These are phyloP conservation scores for Latrodectus geometricus DNA, from an alignment of 1,140 invertebrate species.

Conservation along the genomic window DNA sequence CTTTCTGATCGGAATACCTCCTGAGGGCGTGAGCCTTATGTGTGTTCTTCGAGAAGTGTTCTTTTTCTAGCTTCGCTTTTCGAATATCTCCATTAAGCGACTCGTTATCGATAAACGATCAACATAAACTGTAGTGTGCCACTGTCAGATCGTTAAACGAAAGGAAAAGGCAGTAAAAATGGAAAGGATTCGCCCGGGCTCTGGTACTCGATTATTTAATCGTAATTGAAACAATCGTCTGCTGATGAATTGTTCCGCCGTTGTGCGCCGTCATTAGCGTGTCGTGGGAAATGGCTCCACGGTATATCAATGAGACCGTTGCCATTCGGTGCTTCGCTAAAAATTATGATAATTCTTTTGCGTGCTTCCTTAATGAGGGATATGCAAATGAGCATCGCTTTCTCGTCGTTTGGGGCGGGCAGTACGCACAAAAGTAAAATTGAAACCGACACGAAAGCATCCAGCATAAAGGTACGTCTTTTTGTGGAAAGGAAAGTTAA, in stretches of 20 bases:
- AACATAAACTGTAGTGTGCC: conserved; percentile 50
- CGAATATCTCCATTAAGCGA: conserved; percentile 57
- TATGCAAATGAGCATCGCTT: conserved; percentile 38
- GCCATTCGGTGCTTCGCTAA: conserved; percentile 10
- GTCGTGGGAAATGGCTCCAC: conserved; percentile 21
- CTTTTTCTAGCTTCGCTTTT: conserved; percentile 20
- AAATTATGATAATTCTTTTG: conserved; percentile 56
- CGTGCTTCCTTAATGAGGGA: conserved; percentile 16
- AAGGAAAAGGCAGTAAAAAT: conserved; percentile 52
- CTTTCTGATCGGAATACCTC: conserved; percentile 12
- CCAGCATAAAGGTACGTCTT: neutral
- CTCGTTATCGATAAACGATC: conserved; percentile 60
- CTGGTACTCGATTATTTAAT: conserved; percentile 19
- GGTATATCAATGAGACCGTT: neutral
- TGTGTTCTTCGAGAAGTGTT: conserved; percentile 18
- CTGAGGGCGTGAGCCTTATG: conserved; percentile 19
- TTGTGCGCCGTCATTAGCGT: conserved; percentile 13
- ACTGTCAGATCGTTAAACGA: conserved; percentile 55
- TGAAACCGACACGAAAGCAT: conserved; percentile 17
- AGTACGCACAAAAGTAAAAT: conserved; percentile 13
- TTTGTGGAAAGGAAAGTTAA: neutral
- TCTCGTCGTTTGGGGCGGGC: neutral
- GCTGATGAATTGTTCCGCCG: conserved; percentile 40
- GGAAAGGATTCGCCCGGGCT: neutral
- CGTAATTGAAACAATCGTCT: conserved; percentile 53